phyloP scores from a whole-genome alignment of 2,113 vertebrate species.

The Scophthalmus maximus region DNA sequence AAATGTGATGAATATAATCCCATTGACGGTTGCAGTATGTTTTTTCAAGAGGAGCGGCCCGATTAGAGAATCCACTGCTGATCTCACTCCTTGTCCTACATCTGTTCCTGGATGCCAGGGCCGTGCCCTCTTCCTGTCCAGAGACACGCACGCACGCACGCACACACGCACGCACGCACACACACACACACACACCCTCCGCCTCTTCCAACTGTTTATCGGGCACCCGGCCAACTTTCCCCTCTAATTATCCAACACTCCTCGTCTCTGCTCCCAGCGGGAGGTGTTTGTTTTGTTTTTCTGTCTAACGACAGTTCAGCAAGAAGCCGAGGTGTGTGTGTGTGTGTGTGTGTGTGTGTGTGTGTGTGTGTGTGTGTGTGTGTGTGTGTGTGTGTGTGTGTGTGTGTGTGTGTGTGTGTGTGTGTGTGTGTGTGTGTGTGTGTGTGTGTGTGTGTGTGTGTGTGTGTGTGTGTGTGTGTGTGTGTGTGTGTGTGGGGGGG shows the following conservation, averaged over 20 bases:
- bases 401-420: conserved; percentile 2
- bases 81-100: conserved; percentile 58
- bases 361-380: conserved; percentile 7
- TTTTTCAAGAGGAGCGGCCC: conserved; percentile 4
- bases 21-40: neutral
- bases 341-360: neutral
- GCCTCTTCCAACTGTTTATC: conserved; percentile 54
- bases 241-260: conserved; percentile 36
- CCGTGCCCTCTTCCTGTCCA: conserved; percentile 63
- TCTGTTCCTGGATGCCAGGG: conserved; percentile 59
- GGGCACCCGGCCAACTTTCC: conserved; percentile 56
- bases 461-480: conserved; percentile 2
- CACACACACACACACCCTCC: neutral
- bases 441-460: neutral
- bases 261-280: neutral
- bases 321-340: neutral
- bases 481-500: conserved; percentile 9
- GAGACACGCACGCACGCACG: conserved; percentile 11
- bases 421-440: conserved; percentile 2
- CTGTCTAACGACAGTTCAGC: neutral
- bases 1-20: too few relatives aligned
- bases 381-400: neutral
- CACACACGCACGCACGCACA: neutral
- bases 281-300: conserved; percentile 19
- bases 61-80: conserved; percentile 32